Percentiles rank a stretch among this genome's conserved stretches.
These are phyloP conservation scores for Zosterops japonicus DNA, from an alignment of 2,113 vertebrate genomes.

Conservation along the genomic window DNA sequence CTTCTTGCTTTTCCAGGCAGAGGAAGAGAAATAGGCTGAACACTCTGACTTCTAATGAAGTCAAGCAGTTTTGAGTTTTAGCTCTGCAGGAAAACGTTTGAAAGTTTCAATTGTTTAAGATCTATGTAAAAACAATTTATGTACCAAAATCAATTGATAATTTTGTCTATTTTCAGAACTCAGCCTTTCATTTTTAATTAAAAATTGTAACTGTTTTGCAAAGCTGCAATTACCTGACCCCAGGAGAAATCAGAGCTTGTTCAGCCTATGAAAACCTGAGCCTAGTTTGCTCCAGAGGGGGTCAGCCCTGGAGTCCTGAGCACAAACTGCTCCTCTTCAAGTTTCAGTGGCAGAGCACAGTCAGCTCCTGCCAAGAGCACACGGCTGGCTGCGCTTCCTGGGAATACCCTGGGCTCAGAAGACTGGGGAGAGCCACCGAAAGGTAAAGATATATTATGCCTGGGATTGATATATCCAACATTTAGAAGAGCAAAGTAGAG, in stretches of 20 bases:
- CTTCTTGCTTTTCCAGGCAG: not conserved
- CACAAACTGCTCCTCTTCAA: not conserved
- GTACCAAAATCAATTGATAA: not conserved
- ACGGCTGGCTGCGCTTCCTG: rapidly evolving
- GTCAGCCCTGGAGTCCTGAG: not conserved
- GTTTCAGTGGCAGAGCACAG: not conserved
- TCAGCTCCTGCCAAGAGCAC: not conserved
- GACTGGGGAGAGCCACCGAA: not conserved
- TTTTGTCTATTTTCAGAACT: not conserved
- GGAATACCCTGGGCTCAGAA: not conserved
- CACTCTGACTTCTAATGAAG: not conserved
- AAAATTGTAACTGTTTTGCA: not conserved
- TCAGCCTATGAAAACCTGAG: not conserved
- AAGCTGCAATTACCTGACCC: not conserved
- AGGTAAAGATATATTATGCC: not conserved
- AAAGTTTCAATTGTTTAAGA: not conserved
- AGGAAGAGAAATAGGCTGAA: not conserved
- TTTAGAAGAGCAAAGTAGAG: not conserved
- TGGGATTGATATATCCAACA: not conserved
- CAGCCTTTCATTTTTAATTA: not conserved
- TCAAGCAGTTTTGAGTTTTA: not conserved
- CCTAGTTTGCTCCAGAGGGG: not conserved
- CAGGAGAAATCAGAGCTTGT: not conserved
- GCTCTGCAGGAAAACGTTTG: not conserved
- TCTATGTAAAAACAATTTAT: not conserved